Base-by-base conservation (phyloP, 2,113 vertebrate genomes). In the Leiothrix lutea region DNA sequence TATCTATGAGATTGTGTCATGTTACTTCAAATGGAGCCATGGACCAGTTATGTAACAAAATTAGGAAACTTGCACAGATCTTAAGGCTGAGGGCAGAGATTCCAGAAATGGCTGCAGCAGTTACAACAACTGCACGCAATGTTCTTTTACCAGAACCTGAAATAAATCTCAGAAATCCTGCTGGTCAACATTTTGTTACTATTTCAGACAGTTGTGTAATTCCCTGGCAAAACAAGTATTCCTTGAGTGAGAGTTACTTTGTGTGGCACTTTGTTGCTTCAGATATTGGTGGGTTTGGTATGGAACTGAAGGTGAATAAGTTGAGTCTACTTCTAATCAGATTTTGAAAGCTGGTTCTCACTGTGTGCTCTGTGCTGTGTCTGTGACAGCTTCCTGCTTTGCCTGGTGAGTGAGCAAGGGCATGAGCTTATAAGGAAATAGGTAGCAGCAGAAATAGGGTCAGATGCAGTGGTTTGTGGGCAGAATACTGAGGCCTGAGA, bases 121-220 rank as follows among this genome's bases (percentile, higher is more conserved):
- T 69, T 81, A 65, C 87, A 90, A 29, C 65, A 84, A 54, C 62
- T 80, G 81, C 78, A 90, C 2, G 0, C 65, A 45, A 21, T 80
- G 81, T 94, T 95, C 81, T 96, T 85, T 79, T 90, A 74, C 81
- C 66, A 86, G 66, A 91, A 53, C 66, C 51, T 74, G 75, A 86
- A 97, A 92, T 94, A 83, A 88, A 80, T 82, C 42, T 86, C 64
- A 93, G 82, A 90, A 96, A 85, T 78, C 69, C 56, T 40, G 38
- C 50, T 60, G 11, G 54, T 72, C 36, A 72, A 60, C 26, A 31
- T 92, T 70, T 92, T 83, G 50, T 75, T 83, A 20, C 50, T 77
- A 6, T 92, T 93, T 92, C 60, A 60, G 57, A 23, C 35, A 12
- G 19, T 61, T 93, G 67, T 80, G 88, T 82, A 80, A 90, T 69